phyloP scores from a whole-genome alignment of 2,888 invertebrate species.

The Drosophila anomalipes region DNA sequence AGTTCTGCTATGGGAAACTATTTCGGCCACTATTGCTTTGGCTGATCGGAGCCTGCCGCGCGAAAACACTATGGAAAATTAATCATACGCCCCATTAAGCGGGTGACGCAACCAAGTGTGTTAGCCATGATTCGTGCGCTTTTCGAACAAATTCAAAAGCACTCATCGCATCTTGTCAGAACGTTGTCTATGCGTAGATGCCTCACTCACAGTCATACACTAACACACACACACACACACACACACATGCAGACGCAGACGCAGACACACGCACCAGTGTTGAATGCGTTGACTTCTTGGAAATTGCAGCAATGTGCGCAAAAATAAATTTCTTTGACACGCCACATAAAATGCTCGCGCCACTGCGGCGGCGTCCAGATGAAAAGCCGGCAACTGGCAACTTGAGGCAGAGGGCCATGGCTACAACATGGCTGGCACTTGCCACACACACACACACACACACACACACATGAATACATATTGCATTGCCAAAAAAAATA shows the following conservation, averaged over 20 bases:
- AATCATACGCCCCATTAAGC: conserved; percentile 80
- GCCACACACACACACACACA: conserved; percentile 15
- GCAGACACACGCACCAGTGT: background rate
- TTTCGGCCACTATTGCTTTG: conserved; percentile 19
- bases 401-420: conserved; percentile 25
- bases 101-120: conserved; percentile 63
- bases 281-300: conserved; percentile 59
- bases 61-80: conserved; percentile 55
- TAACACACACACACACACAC: conserved; percentile 9
- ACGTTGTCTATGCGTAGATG: conserved; percentile 36
- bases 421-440: conserved; percentile 35
- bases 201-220: conserved; percentile 3
- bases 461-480: conserved; percentile 1
- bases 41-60: conserved; percentile 2
- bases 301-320: conserved; percentile 60
- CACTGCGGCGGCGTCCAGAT: conserved; percentile 23
- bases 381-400: conserved; percentile 38
- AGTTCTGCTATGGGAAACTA: conserved; percentile 66
- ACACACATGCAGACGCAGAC: background rate
- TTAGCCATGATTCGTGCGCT: conserved; percentile 56
- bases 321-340: conserved; percentile 69
- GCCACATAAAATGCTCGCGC: conserved; percentile 59
- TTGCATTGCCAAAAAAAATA: conserved; percentile 43
- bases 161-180: conserved; percentile 63
- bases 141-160: conserved; percentile 57